Conservation (phyloP, 2,888 invertebrate genomes). For the Norana najaformis region DNA sequence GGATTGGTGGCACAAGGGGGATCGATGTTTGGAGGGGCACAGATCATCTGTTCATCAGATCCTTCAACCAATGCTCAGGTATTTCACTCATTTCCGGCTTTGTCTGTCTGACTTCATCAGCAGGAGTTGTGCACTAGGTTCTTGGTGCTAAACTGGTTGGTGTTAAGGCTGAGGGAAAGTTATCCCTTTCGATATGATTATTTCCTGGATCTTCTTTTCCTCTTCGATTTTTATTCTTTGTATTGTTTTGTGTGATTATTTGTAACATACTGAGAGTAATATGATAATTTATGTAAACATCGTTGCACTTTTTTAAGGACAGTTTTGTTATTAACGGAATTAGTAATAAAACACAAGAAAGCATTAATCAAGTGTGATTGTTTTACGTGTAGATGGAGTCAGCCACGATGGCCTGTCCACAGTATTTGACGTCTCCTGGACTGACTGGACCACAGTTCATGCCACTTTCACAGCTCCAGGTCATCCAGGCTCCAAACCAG, state of each 20-base stretch:
- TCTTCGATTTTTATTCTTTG: too few species aligned
- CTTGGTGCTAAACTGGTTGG: background rate
- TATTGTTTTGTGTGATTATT: too few species aligned
- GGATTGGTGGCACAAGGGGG: slow-evolving; percentile 26
- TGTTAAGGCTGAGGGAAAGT: background rate
- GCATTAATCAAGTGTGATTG: background rate
- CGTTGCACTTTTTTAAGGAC: too few species aligned
- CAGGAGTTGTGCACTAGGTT: background rate
- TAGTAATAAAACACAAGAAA: too few species aligned
- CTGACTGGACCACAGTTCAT: slow-evolving; percentile 23
- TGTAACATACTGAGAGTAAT: too few species aligned
- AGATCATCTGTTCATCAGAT: slow-evolving; percentile 34
- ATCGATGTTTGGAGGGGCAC: slow-evolving; percentile 29
- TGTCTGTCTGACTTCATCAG: background rate
- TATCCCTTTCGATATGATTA: too few species aligned
- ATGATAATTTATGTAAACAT: too few species aligned
- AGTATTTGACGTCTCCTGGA: slow-evolving; percentile 26
- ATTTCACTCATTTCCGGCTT: background rate
- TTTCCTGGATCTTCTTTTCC: too few species aligned
- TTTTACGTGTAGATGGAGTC: slow-evolving; percentile 28
- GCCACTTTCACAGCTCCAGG: slow-evolving; percentile 32
- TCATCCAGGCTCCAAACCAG: slow-evolving; percentile 36
- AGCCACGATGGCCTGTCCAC: slow-evolving; percentile 30
- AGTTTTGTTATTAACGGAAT: too few species aligned
- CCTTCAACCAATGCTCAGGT: slow-evolving; percentile 30